These are phyloP conservation scores for Microplitis mediator DNA, from an alignment of 1,140 invertebrate genomes.

Conservation along the genomic window DNA sequence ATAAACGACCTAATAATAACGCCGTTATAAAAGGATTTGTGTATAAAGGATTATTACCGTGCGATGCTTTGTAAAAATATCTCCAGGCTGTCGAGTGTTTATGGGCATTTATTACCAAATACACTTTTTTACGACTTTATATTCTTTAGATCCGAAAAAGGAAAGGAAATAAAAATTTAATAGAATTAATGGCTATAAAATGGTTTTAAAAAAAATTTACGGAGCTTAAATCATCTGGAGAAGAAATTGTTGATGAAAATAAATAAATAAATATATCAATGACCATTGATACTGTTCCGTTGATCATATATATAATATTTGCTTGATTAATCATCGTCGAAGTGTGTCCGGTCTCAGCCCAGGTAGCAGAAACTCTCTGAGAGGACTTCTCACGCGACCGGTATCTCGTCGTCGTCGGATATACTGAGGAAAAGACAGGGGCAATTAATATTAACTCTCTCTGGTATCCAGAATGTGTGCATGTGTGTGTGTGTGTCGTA, in stretches of 20 bases:
- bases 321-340: constrained; percentile 42
- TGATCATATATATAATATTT: constrained; percentile 35
- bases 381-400: constrained; percentile 24
- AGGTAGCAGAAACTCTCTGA: constrained; percentile 1
- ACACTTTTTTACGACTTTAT: neutral
- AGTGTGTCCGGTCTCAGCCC: neutral
- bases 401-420: constrained; percentile 14
- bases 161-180: too few relatives aligned
- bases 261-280: constrained; percentile 6
- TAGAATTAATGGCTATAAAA: too few relatives aligned
- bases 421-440: constrained; percentile 7
- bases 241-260: too few relatives aligned
- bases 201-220: too few relatives aligned
- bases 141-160: neutral
- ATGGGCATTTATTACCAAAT: neutral
- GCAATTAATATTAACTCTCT: constrained; percentile 32
- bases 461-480: neutral
- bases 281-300: constrained; percentile 22
- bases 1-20: constrained; percentile 39
- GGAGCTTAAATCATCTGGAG: too few relatives aligned
- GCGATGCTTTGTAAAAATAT: neutral
- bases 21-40: constrained; percentile 23
- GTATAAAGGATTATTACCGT: constrained; percentile 24
- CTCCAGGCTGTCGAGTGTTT: neutral
- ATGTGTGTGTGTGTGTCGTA: neutral